Base-by-base conservation (phyloP, 2,888 invertebrate species). In the Brachycybe producta region DNA sequence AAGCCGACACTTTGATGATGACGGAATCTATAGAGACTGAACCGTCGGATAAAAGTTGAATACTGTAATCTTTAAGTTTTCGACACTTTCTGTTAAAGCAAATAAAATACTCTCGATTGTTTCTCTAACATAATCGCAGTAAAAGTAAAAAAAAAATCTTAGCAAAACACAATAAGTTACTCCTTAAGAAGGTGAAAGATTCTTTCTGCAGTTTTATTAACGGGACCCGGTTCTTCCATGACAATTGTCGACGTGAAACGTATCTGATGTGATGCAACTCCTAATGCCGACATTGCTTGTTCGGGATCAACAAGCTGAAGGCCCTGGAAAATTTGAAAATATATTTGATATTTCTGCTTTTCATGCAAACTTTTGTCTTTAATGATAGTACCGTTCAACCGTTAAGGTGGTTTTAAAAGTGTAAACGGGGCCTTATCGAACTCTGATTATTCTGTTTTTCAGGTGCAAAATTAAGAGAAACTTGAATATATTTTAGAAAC, bases 21-120 rank as follows among this genome's bases (percentile, higher is more conserved):
- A 92, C 88, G 0, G 85, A 85, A 64, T 92, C 91, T 0, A 92
- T 78, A 1, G 81, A 80, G 63, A 92, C 85, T 43, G 82, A 81
- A 2, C 67, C 66, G 13, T 86, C 86, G 60, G 82, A 82, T 0
- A 81, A 79, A 60, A 87, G 75, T 36, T 79, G 78, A 2, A 88
- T 81, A 0, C 78, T 77, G 80, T 85, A 85, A n/a, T 82, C 83
- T 44, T 76, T 76, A 15, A 90, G 67, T 64, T 84, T 80, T 39
- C 68, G 68, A 57, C 5, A 58, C n/a, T n/a, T n/a, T n/a, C n/a
- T n/a, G n/a, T n/a, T n/a, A n/a, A n/a, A n/a, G n/a, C n/a, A 58
- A 28, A 26, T 3, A 47, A n/a, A 2, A 40, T 40, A 53, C 24
- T 27, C n/a, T 13, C 17, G 23, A 26, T 28, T 11, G 3, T 19